phyloP scores from a whole-genome alignment of 2,113 vertebrate species.

The Larimichthys polyactis region DNA sequence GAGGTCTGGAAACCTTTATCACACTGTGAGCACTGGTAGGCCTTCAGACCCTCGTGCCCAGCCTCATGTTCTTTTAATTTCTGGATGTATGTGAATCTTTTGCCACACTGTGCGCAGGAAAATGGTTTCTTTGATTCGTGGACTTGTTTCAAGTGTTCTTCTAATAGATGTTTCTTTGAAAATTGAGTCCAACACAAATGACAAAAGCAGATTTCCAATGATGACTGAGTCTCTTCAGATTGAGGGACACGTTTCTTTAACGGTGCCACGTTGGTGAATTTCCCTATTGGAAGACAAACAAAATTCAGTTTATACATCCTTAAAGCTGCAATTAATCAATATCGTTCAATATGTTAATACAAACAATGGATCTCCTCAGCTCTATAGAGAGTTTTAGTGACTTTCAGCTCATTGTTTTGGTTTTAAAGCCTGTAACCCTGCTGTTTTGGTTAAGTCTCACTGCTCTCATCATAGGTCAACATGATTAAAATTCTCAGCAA shows the following conservation, averaged over 20 bases:
- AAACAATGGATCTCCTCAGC: no score
- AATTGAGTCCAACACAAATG: constrained; percentile 14
- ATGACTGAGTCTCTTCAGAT: background rate
- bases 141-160: constrained; percentile 9
- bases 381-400: no score
- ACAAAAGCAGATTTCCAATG: background rate
- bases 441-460: no score
- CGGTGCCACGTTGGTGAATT: background rate
- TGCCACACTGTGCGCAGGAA: background rate
- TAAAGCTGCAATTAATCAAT: no score
- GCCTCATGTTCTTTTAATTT: background rate
- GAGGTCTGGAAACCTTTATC: background rate
- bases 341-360: no score
- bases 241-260: background rate
- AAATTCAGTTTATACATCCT: background rate
- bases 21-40: background rate
- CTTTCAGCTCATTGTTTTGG: no score
- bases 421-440: no score
- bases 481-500: no score
- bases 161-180: constrained; percentile 4
- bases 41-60: background rate
- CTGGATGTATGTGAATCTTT: background rate
- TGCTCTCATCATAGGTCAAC: no score
- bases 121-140: background rate
- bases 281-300: background rate